A percentile compares a stretch with the other conserved stretches of the same genome.
phyloP scores from a whole-genome alignment of 2,797 vertebrate genomes.

The Lepidocolaptes lacrymiger region DNA sequence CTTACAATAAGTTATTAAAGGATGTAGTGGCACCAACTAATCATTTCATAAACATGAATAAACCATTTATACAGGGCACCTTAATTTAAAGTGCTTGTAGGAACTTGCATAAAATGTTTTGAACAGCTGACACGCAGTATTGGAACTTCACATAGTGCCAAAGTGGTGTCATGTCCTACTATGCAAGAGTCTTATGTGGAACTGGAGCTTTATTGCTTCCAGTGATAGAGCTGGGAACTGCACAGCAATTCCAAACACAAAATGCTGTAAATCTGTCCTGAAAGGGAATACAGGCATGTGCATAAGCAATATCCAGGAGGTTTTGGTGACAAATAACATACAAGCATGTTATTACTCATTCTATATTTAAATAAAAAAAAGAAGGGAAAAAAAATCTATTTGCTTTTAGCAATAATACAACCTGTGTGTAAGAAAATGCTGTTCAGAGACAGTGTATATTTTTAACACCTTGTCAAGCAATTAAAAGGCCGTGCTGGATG shows the following conservation, averaged over 20 bases:
- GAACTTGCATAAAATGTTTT: slow-evolving; percentile 28
- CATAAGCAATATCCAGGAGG: neutral
- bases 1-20: slow-evolving; percentile 47
- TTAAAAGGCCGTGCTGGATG: neutral
- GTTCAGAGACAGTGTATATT: neutral
- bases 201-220: slow-evolving; percentile 40
- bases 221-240: slow-evolving; percentile 23
- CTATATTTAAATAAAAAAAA: neutral
- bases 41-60: slow-evolving; percentile 51
- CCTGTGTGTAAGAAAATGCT: neutral
- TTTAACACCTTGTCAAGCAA: neutral
- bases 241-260: neutral
- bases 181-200: neutral
- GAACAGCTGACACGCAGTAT: slow-evolving; percentile 2
- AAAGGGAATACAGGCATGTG: neutral
- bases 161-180: slow-evolving; percentile 23
- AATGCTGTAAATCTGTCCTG: neutral
- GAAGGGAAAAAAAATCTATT: neutral
- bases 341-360: neutral
- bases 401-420: neutral
- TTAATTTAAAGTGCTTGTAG: slow-evolving; percentile 50
- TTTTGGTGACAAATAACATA: neutral
- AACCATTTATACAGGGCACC: slow-evolving; percentile 21
- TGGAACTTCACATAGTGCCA: neutral
- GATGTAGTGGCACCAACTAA: slow-evolving; percentile 36